phyloP scores from a whole-genome alignment of 2,797 vertebrate genomes.

The Scomberomorus guttatus region DNA sequence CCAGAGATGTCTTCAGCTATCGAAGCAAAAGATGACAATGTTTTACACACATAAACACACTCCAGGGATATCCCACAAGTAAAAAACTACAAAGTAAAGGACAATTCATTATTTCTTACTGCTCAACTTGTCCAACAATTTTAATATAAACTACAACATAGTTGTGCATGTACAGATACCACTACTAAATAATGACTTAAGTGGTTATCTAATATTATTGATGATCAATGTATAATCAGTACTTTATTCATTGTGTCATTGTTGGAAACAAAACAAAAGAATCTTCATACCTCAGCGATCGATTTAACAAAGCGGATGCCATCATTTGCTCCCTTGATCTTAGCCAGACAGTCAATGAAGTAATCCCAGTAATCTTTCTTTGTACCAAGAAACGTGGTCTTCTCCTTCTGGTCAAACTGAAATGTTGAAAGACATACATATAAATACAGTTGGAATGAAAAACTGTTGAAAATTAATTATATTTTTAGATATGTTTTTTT shows the following conservation, averaged over 20 bases:
- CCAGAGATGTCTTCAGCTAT: conserved; percentile 94
- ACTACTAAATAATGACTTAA: not conserved
- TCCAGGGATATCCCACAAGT: not conserved
- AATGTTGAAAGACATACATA: conserved; percentile 18
- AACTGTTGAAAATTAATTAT: conserved; percentile 3
- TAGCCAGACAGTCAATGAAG: conserved; percentile 92
- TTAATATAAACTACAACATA: not conserved
- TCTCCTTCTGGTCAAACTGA: conserved; percentile 96
- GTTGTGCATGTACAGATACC: not conserved
- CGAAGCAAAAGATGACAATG: conserved; percentile 34
- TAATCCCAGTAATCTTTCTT: conserved; percentile 97
- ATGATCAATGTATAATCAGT: not conserved
- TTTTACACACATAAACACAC: conserved; percentile 12
- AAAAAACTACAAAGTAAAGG: not conserved
- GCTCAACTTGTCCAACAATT: not conserved
- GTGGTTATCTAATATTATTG: not conserved
- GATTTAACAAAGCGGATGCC: conserved; percentile 96
- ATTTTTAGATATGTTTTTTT: not conserved
- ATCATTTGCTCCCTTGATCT: conserved; percentile 94
- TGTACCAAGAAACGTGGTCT: conserved; percentile 90
- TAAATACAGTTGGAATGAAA: conserved; percentile 4
- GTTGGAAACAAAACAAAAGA: conserved; percentile 15
- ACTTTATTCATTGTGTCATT: not conserved
- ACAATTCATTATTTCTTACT: not conserved
- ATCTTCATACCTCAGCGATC: conserved; percentile 89